Percentiles rank a stretch among this genome's conserved stretches.
phyloP scores from a whole-genome alignment of 2,888 invertebrate genomes.

The Netelia virgata region DNA sequence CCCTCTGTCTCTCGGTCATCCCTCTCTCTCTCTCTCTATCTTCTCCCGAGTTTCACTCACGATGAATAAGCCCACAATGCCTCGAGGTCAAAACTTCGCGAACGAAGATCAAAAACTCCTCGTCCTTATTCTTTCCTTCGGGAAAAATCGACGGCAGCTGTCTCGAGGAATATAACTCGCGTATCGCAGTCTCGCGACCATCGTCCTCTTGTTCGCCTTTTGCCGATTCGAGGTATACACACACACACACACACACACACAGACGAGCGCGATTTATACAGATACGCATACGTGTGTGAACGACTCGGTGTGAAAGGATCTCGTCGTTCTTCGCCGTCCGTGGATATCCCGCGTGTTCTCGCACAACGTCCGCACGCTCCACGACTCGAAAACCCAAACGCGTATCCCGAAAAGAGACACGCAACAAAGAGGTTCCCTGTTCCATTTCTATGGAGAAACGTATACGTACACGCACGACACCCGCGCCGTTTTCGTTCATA shows the following conservation, averaged over 20 bases:
- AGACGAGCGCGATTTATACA: background rate
- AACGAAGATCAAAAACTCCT: slow-evolving; percentile 34
- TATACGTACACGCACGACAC: slow-evolving; percentile 32
- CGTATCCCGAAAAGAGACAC: slow-evolving; percentile 48
- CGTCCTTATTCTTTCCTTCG: slow-evolving; percentile 37
- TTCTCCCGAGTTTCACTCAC: background rate
- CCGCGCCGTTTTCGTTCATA: slow-evolving; percentile 21
- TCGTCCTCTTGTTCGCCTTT: slow-evolving; percentile 59
- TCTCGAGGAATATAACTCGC: slow-evolving; percentile 40
- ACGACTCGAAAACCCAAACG: slow-evolving; percentile 24
- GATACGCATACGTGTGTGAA: slow-evolving; percentile 10
- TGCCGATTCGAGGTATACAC: slow-evolving; percentile 20
- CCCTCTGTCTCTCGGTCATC: slow-evolving; percentile 6
- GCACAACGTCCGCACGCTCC: slow-evolving; percentile 8
- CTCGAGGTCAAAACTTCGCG: slow-evolving; percentile 19
- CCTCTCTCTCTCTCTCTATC: slow-evolving; percentile 1
- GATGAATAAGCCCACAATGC: slow-evolving; percentile 6
- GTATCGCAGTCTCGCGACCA: slow-evolving; percentile 45
- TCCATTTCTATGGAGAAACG: slow-evolving; percentile 18
- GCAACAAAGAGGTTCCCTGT: slow-evolving; percentile 73
- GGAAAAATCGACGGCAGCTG: slow-evolving; percentile 47
- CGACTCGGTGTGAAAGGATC: slow-evolving; percentile 67
- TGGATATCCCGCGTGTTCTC: slow-evolving; percentile 2
- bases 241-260: background rate
- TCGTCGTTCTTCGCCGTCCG: slow-evolving; percentile 52